Percentiles rank a stretch among this genome's conserved stretches.
phyloP scores from a whole-genome alignment of 1,140 invertebrate species.

The Bombus pyrosoma region DNA sequence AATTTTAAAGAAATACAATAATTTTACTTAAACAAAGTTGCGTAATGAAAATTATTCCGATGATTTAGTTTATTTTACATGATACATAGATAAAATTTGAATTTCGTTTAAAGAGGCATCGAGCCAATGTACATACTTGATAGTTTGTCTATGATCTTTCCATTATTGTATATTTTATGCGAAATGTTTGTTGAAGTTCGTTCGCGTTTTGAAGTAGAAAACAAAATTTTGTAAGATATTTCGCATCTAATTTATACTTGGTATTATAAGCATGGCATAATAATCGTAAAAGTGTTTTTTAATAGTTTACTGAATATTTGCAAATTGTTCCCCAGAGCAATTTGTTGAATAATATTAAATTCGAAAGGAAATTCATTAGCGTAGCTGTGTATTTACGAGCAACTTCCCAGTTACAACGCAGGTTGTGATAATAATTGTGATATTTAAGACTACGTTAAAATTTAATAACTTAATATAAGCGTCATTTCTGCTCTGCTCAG shows the following conservation, averaged over 20 bases:
- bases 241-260: too few species aligned
- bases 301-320: neutral
- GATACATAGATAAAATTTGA: neutral
- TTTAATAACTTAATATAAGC: slow-evolving; percentile 17
- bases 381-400: neutral
- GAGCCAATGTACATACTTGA: neutral
- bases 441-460: neutral
- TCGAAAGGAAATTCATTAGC: neutral
- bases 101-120: neutral
- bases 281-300: neutral
- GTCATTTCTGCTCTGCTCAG: neutral
- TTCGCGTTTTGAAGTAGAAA: too few species aligned
- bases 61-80: too few species aligned
- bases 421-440: neutral
- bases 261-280: neutral
- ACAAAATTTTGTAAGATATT: too few species aligned
- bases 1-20: too few species aligned
- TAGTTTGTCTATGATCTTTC: neutral
- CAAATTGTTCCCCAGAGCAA: neutral
- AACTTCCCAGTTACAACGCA: neutral
- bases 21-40: too few species aligned
- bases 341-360: neutral
- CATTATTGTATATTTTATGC: too few species aligned
- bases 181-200: too few species aligned
- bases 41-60: too few species aligned